Base-by-base conservation (phyloP, 1,140 invertebrate genomes). In the Neodiprion pinetum region DNA sequence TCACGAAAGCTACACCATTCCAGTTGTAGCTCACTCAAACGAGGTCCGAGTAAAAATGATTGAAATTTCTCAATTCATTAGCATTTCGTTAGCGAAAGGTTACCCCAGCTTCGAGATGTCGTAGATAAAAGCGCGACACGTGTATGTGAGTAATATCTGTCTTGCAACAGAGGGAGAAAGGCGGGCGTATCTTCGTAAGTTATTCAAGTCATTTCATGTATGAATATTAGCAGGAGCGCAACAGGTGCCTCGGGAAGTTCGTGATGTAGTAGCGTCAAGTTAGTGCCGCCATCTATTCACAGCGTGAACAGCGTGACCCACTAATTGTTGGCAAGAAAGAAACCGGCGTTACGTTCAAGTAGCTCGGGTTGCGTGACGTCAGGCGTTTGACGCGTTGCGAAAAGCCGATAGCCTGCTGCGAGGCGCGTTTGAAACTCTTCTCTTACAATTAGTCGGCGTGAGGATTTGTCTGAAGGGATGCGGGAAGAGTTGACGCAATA, bases 281-380 rank as follows among this genome's bases (percentile, higher is more conserved):
- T 17, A 61, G 53, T 61, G 53, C 53, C n/a, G 53, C 53, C 53
- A 61, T 61, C 53, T 61, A 61, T 61, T 61, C 53, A 61, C 11
- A 61, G 28, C 53, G 53, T 61, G 28, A 40, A 40, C 53, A 12
- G 9, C 53, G 53, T 12, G 53, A 17, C 11, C 53, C 4, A 61
- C 53, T 61, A 61, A 61, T 61, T 61, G 53, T 61, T 61, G 53
- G 53, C 53, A 61, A 14, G 53, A 61, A 61, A 61, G 53, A 61
- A 61, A 61, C n/a, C 53, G n/a, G 53, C 53, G 53, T 61, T 61
- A 17, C 53, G 9, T 61, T 14, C 11, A 61, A 7, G 53, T 61
- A 9, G 9, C n/a, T 61, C n/a, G 9, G 53, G 53, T 61, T 61
- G 53, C 53, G 53, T 61, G 53, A 7, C 53, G 53, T 14, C 53